Evolutionary conservation across 1,140 invertebrate genomes (phyloP).

Genomic region (Cotesia typhae): DNA sequence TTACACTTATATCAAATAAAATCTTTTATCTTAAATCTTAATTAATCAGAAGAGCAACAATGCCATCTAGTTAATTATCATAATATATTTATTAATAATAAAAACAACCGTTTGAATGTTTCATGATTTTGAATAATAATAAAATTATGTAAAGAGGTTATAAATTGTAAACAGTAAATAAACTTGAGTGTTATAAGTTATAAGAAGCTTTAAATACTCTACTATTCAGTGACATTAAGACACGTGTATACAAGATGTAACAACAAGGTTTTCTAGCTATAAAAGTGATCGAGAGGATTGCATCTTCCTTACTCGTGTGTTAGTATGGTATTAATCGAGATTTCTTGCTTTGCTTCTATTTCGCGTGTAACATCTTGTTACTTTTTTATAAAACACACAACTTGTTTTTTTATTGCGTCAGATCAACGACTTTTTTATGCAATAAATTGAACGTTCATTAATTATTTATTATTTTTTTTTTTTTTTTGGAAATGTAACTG

Average conservation of each 20-base stretch:
- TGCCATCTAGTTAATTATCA: no score
- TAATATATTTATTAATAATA: no score
- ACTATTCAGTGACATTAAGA: slow-evolving; percentile 3
- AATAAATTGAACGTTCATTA: no score
- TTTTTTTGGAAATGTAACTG: no score
- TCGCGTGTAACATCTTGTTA: slow-evolving; percentile 16
- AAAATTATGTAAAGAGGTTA: background rate
- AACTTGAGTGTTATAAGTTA: background rate
- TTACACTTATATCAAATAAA: background rate
- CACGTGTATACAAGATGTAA: slow-evolving; percentile 18
- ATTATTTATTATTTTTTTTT: no score
- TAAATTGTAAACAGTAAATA: background rate
- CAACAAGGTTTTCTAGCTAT: slow-evolving; percentile 6
- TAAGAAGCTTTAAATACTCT: background rate
- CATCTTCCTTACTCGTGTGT: slow-evolving; percentile 11
- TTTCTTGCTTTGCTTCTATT: slow-evolving; percentile 32
- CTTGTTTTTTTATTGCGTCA: no score
- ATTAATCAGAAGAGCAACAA: no score
- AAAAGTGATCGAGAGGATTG: slow-evolving; percentile 22
- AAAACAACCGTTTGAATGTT: background rate
- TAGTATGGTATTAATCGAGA: slow-evolving; percentile 22
- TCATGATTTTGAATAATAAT: background rate
- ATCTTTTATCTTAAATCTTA: no score
- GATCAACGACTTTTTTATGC: no score
- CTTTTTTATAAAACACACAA: background rate